A percentile compares a stretch with the other conserved stretches of the same genome.
Evolutionary conservation across 2,113 vertebrate species (phyloP).

Genomic region (Catharus bicknelli): DNA sequence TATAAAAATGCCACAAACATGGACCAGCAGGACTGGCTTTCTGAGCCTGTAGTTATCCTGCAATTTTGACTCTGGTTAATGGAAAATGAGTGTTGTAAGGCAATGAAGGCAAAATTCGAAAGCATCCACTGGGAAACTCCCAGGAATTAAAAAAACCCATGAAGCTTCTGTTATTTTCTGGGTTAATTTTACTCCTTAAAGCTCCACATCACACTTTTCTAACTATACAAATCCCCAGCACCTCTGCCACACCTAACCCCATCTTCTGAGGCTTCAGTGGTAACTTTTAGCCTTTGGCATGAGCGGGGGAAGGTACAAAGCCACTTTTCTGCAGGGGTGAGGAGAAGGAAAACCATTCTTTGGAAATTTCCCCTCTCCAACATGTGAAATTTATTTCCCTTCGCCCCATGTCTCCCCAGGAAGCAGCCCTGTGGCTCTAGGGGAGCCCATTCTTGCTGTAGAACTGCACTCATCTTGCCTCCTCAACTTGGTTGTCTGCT

Average conservation of each 20-base stretch:
- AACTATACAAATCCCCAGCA: background rate
- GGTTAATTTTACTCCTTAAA: background rate
- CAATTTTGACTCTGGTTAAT: background rate
- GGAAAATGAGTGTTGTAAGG: background rate
- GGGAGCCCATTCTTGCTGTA: background rate
- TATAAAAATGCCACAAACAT: background rate
- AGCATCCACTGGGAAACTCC: background rate
- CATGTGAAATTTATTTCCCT: background rate
- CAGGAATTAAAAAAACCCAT: background rate
- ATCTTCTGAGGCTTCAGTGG: background rate
- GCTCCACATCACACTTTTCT: background rate
- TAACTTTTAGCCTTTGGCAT: accelerated
- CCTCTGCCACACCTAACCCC: background rate
- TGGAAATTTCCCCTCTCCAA: background rate
- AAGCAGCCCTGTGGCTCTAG: background rate
- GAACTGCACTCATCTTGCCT: background rate
- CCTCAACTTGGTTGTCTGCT: background rate
- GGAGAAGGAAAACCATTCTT: background rate
- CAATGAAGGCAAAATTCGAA: background rate
- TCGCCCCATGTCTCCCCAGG: background rate
- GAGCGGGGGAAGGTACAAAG: background rate
- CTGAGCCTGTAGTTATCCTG: background rate
- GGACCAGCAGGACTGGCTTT: background rate
- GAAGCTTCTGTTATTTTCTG: background rate
- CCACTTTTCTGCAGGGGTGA: background rate